A percentile compares a stretch with the other conserved stretches of the same genome.
These are phyloP conservation scores for Caenorhabditis macrosperma DNA, from an alignment of 2,888 invertebrate genomes.

Conservation along the genomic window DNA sequence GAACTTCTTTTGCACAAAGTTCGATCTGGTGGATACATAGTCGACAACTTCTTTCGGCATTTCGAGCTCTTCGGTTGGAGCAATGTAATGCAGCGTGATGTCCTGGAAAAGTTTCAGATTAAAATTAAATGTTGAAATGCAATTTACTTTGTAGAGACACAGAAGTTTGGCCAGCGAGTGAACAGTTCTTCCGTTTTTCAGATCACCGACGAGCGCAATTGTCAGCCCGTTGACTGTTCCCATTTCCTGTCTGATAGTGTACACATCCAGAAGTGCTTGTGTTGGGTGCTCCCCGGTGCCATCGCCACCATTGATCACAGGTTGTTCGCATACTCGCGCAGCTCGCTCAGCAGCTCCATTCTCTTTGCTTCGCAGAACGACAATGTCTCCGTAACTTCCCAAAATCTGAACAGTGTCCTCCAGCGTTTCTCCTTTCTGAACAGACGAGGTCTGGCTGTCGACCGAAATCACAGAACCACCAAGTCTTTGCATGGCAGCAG, in stretches of 20 bases:
- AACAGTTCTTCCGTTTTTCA: slow-evolving; percentile 97
- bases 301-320: slow-evolving; percentile 96
- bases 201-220: slow-evolving; percentile 97
- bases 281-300: slow-evolving; percentile 97
- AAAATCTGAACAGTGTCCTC: slow-evolving; percentile 84
- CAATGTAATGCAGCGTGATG: slow-evolving; percentile 91
- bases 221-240: slow-evolving; percentile 97
- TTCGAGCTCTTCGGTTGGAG: slow-evolving; percentile 87
- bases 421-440: slow-evolving; percentile 95
- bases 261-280: slow-evolving; percentile 92
- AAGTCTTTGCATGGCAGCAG: slow-evolving; percentile 95
- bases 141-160: slow-evolving; percentile 87
- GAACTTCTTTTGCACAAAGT: slow-evolving; percentile 83
- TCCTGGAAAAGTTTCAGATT: slow-evolving; percentile 45
- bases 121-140: background rate
- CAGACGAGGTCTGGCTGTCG: slow-evolving; percentile 87
- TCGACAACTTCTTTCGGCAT: slow-evolving; percentile 93
- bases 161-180: slow-evolving; percentile 95
- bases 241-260: slow-evolving; percentile 98
- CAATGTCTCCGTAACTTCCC: slow-evolving; percentile 86
- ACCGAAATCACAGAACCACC: slow-evolving; percentile 94
- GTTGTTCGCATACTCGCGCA: slow-evolving; percentile 65
- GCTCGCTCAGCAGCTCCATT: slow-evolving; percentile 88
- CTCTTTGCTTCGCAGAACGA: slow-evolving; percentile 94
- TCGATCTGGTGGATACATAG: slow-evolving; percentile 88